Percentiles rank a stretch among this genome's conserved stretches.
Evolutionary conservation across 1,140 invertebrate species (phyloP).

Genomic region (Meteorus sp.): DNA sequence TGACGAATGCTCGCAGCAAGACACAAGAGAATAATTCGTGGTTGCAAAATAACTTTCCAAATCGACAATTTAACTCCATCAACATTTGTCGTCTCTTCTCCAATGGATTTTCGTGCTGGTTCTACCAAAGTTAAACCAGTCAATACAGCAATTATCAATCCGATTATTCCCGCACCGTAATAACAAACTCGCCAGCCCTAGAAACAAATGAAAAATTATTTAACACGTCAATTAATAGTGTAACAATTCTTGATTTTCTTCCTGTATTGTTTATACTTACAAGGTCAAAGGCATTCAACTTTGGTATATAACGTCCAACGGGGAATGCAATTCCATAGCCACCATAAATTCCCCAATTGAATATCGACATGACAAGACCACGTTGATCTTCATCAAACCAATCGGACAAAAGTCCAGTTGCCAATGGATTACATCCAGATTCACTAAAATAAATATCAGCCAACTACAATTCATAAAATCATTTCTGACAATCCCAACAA

Average conservation of each 20-base stretch:
- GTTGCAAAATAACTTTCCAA: conserved; percentile 75
- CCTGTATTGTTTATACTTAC: too few relatives aligned
- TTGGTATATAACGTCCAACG: conserved; percentile 84
- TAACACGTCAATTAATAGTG: too few relatives aligned
- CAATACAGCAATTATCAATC: conserved; percentile 72
- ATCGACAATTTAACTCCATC: conserved; percentile 62
- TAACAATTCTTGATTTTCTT: too few relatives aligned
- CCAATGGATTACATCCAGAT: conserved; percentile 86
- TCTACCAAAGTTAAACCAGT: conserved; percentile 79
- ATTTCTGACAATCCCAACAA: too few relatives aligned
- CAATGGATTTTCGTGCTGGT: conserved; percentile 73
- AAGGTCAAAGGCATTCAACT: conserved; percentile 74
- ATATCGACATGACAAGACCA: conserved; percentile 87
- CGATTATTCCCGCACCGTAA: conserved; percentile 79
- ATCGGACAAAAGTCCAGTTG: conserved; percentile 82
- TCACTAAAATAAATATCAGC: conserved; percentile 67
- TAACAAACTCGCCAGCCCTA: conserved; percentile 89
- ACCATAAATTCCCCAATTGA: conserved; percentile 95
- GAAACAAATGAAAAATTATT: conserved; percentile 3
- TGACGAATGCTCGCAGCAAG: conserved; percentile 88
- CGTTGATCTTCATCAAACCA: conserved; percentile 80
- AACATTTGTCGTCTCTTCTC: conserved; percentile 61
- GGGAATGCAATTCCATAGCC: conserved; percentile 92
- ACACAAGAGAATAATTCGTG: conserved; percentile 78
- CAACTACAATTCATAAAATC: too few relatives aligned